phyloP scores from a whole-genome alignment of 2,113 vertebrate species.

The Corythoichthys haematopterus region DNA sequence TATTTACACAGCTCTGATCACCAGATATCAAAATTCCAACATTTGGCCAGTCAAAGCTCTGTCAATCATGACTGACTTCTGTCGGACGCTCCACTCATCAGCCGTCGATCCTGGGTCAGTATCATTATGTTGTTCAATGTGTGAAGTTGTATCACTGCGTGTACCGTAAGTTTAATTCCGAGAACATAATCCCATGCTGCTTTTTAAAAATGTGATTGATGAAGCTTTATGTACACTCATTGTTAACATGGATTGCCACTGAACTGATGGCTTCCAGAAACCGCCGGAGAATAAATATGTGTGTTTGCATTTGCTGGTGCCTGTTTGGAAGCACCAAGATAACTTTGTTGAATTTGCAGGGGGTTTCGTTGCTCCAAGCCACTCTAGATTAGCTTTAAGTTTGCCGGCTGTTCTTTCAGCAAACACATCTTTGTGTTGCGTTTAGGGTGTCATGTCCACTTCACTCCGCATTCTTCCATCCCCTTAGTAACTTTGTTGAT shows the following conservation, averaged over 20 bases:
- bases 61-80: too few relatives aligned
- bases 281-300: constrained; percentile 24
- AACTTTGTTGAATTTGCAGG: constrained; percentile 50
- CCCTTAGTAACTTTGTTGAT: constrained; percentile 25
- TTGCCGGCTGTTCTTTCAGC: constrained; percentile 9
- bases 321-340: constrained; percentile 40
- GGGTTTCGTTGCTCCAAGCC: constrained; percentile 34
- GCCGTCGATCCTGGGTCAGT: too few relatives aligned
- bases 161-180: too few relatives aligned
- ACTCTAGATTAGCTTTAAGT: constrained; percentile 19
- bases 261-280: constrained; percentile 31
- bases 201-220: constrained; percentile 18
- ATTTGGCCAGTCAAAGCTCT: too few relatives aligned
- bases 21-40: too few relatives aligned
- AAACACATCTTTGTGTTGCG: constrained; percentile 2
- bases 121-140: too few relatives aligned
- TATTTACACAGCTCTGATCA: too few relatives aligned
- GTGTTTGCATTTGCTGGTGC: background rate
- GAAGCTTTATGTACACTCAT: constrained; percentile 11
- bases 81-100: too few relatives aligned
- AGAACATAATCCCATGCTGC: background rate
- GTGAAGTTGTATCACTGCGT: too few relatives aligned
- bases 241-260: constrained; percentile 29
- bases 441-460: constrained; percentile 10
- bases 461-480: constrained; percentile 33